A percentile compares a stretch with the other conserved stretches of the same genome.
phyloP scores from a whole-genome alignment of 2,888 invertebrate genomes.

The Hypomecis atomaria region DNA sequence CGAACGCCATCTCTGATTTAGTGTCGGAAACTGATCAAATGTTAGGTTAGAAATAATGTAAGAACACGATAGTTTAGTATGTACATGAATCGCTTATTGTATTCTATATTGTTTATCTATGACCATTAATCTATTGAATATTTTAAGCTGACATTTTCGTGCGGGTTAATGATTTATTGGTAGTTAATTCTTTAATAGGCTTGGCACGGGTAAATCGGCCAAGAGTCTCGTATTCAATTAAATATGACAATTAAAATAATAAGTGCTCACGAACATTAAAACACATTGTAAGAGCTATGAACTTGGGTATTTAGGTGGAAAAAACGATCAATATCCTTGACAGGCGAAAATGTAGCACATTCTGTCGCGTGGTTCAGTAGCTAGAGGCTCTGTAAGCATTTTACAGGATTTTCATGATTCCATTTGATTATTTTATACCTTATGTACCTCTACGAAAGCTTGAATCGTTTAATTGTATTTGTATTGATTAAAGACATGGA shows the following conservation, averaged over 20 bases:
- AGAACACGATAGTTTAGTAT: neutral
- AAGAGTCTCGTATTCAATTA: constrained; percentile 9
- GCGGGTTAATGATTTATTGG: constrained; percentile 30
- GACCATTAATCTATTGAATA: constrained; percentile 22
- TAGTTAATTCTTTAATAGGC: constrained; percentile 24
- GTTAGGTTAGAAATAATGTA: constrained; percentile 32
- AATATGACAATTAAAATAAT: constrained; percentile 6
- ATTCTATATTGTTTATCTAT: constrained; percentile 30
- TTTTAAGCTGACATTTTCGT: constrained; percentile 22
- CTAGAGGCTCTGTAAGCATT: neutral
- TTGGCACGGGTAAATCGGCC: constrained; percentile 20
- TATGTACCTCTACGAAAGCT: neutral
- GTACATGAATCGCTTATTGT: constrained; percentile 17
- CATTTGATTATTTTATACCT: neutral
- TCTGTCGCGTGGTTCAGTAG: constrained; percentile 6
- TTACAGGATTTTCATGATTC: too few relatives aligned
- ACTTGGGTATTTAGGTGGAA: neutral
- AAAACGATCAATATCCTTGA: constrained; percentile 15
- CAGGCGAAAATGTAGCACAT: neutral
- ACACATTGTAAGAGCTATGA: constrained; percentile 1
- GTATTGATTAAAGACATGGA: constrained; percentile 15
- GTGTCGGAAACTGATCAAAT: constrained; percentile 12
- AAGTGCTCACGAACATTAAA: neutral
- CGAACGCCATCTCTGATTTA: constrained; percentile 39
- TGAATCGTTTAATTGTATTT: neutral